phyloP scores from a whole-genome alignment of 2,888 invertebrate species.

The Pycnomerus fuliginosus region DNA sequence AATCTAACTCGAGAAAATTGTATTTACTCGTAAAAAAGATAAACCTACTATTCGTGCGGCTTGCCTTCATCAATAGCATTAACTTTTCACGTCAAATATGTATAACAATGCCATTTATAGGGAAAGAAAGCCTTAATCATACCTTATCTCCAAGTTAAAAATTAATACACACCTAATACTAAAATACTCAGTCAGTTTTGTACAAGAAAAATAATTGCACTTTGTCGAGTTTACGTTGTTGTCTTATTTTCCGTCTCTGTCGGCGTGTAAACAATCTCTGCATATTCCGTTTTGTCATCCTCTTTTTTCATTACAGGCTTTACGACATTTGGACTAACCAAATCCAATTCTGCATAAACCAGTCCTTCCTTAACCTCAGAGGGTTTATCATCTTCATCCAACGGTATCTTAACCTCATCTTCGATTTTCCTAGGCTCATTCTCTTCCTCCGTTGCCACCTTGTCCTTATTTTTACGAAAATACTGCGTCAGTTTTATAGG shows the following conservation, averaged over 20 bases:
- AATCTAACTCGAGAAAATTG: no score
- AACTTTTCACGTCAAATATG: no score
- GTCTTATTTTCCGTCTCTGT: slow-evolving; percentile 15
- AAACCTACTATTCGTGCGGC: no score
- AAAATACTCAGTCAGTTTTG: no score
- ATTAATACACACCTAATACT: no score
- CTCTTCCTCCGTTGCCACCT: slow-evolving; percentile 34
- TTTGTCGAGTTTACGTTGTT: no score
- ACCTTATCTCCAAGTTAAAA: no score
- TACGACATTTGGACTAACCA: slow-evolving; percentile 55
- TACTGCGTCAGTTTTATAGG: slow-evolving; percentile 40
- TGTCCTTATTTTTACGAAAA: slow-evolving; percentile 43
- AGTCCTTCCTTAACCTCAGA: slow-evolving; percentile 45
- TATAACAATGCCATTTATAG: no score
- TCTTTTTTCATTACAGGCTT: slow-evolving; percentile 52
- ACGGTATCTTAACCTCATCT: slow-evolving; percentile 12
- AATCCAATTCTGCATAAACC: slow-evolving; percentile 72
- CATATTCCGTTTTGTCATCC: slow-evolving; percentile 70
- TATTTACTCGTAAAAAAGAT: no score
- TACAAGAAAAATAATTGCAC: no score
- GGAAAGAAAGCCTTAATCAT: no score
- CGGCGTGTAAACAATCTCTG: slow-evolving; percentile 77
- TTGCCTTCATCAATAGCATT: no score
- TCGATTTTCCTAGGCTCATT: slow-evolving; percentile 26
- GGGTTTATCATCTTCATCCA: slow-evolving; percentile 10